phyloP scores from a whole-genome alignment of 1,140 invertebrate genomes.

The Pseudomyrmex concolor region DNA sequence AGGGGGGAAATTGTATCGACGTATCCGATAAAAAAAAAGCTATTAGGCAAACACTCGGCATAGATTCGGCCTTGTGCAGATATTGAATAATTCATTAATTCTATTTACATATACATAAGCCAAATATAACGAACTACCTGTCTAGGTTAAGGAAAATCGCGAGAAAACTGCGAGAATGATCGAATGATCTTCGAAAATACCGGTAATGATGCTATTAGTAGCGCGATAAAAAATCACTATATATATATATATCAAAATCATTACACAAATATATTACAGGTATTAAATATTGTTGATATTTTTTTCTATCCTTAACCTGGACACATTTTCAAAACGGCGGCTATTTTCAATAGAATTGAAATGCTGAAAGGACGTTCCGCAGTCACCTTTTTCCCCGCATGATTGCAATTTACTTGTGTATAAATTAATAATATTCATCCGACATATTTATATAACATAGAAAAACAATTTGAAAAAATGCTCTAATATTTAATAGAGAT shows the following conservation, averaged over 20 bases:
- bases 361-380: background rate
- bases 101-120: slow-evolving; percentile 59
- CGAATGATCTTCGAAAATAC: slow-evolving; percentile 10
- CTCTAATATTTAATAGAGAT: background rate
- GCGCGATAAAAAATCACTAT: too few relatives aligned
- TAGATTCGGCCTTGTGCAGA: slow-evolving; percentile 40
- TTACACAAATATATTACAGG: slow-evolving; percentile 22
- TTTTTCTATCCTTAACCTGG: slow-evolving; percentile 33
- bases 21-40: slow-evolving; percentile 28
- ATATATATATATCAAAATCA: background rate
- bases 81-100: slow-evolving; percentile 62
- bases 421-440: slow-evolving; percentile 44
- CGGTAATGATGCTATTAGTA: too few relatives aligned
- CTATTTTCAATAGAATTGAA: background rate
- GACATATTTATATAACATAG: slow-evolving; percentile 27
- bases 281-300: background rate
- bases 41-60: slow-evolving; percentile 57
- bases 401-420: slow-evolving; percentile 38
- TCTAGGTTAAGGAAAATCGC: slow-evolving; percentile 40
- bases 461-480: slow-evolving; percentile 52
- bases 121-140: slow-evolving; percentile 43
- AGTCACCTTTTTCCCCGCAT: too few relatives aligned
- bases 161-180: background rate
- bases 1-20: slow-evolving; percentile 32
- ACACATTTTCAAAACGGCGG: slow-evolving; percentile 18